These are phyloP conservation scores for Vireo griseus DNA, from an alignment of 2,797 vertebrate genomes.

Conservation along the genomic window DNA sequence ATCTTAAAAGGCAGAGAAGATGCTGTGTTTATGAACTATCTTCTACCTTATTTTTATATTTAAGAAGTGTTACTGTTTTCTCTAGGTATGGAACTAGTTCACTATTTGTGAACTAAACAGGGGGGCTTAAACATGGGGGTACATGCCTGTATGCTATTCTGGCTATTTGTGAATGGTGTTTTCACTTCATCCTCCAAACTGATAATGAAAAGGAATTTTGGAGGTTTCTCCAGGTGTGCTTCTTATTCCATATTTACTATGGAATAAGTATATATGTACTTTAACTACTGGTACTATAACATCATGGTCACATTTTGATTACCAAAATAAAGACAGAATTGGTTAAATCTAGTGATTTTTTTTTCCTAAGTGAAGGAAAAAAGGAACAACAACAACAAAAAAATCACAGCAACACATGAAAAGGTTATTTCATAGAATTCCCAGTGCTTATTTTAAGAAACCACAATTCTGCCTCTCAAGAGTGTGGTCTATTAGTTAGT, in stretches of 20 bases:
- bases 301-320: background rate
- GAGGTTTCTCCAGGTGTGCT: background rate
- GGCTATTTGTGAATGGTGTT: background rate
- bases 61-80: background rate
- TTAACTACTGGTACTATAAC: background rate
- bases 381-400: background rate
- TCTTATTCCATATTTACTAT: background rate
- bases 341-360: background rate
- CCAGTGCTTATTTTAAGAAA: slow-evolving; percentile 9
- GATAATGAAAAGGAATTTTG: background rate
- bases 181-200: background rate
- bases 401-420: background rate
- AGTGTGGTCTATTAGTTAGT: background rate
- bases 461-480: background rate
- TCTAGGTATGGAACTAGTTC: background rate
- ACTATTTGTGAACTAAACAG: background rate
- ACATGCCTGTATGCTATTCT: background rate
- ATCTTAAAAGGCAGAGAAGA: background rate
- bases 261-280: too few relatives aligned
- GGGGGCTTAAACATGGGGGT: background rate
- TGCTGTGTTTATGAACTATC: background rate
- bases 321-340: background rate
- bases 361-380: background rate
- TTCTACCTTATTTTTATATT: background rate
- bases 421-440: slow-evolving; percentile 1